These are phyloP conservation scores for Crocallis elinguaria DNA, from an alignment of 2,888 invertebrate species.

Conservation along the genomic window DNA sequence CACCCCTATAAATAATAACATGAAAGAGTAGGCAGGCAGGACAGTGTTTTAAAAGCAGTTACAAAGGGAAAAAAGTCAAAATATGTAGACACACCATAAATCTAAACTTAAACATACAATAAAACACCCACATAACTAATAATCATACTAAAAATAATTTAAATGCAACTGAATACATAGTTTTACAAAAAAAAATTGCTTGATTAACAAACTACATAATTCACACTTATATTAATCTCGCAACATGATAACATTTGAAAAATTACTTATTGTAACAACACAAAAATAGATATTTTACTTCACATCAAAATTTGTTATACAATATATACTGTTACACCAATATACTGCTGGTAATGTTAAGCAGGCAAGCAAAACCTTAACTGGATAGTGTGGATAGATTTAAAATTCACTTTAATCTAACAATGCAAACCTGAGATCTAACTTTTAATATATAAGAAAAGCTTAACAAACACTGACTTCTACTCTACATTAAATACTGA, in stretches of 20 bases:
- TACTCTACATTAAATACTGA: slow-evolving; percentile 28
- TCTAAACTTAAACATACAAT: slow-evolving; percentile 4
- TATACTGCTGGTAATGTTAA: too few relatives aligned
- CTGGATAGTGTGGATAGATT: not conserved
- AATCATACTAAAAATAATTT: slow-evolving; percentile 12
- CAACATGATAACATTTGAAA: too few relatives aligned
- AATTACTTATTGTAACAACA: too few relatives aligned
- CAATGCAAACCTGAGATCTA: slow-evolving; percentile 24
- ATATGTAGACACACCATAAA: slow-evolving; percentile 3
- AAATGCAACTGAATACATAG: slow-evolving; percentile 20
- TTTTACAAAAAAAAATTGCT: not conserved
- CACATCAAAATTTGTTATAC: too few relatives aligned
- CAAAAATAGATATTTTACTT: too few relatives aligned
- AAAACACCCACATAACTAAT: not conserved
- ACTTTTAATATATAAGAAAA: slow-evolving; percentile 11
- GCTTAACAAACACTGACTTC: slow-evolving; percentile 22
- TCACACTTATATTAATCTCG: too few relatives aligned
- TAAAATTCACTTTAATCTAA: not conserved
- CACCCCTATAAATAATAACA: slow-evolving; percentile 3
- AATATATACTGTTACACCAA: too few relatives aligned
- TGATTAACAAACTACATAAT: not conserved
- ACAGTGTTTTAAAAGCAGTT: slow-evolving; percentile 8
- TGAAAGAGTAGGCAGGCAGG: slow-evolving; percentile 3
- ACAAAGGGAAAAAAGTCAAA: slow-evolving; percentile 3
- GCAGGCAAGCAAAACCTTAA: not conserved